A percentile compares a stretch with the other conserved stretches of the same genome.
Conservation (phyloP, 2,113 vertebrate genomes). For the Malurus cyaneus region DNA sequence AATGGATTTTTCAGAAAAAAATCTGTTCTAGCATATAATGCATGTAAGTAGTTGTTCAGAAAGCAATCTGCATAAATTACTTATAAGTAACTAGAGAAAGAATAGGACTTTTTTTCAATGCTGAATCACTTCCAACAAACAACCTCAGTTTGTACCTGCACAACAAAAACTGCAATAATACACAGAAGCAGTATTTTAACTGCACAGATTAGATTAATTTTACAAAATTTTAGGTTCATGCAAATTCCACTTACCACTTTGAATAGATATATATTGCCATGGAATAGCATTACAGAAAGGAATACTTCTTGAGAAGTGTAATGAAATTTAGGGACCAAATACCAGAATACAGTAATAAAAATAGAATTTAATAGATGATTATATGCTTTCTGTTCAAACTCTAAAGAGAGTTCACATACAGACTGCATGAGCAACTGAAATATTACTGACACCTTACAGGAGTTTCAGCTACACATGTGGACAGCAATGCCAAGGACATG, state of each 20-base stretch:
- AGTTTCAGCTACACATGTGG: not conserved
- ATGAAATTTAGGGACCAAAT: not conserved
- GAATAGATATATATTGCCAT: not conserved
- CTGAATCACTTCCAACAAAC: not conserved
- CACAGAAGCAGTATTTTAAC: not conserved
- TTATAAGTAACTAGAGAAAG: not conserved
- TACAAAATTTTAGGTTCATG: not conserved
- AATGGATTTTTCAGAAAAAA: not conserved
- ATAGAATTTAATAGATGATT: not conserved
- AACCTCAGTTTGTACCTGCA: not conserved
- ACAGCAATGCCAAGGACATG: not conserved
- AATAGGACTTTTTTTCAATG: not conserved
- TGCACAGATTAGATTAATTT: not conserved
- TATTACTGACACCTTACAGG: not conserved
- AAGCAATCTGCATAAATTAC: constrained; percentile 1
- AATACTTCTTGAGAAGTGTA: not conserved
- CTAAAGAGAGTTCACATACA: not conserved
- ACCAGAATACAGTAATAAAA: not conserved
- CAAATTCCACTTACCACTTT: not conserved
- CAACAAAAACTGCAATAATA: not conserved
- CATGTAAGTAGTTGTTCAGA: not conserved
- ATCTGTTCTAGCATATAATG: not conserved
- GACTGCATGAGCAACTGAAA: not conserved
- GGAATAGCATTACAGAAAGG: not conserved
- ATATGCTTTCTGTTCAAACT: not conserved